A percentile compares a stretch with the other conserved stretches of the same genome.
phyloP scores from a whole-genome alignment of 2,113 vertebrate genomes.

The Micronisus gabar region DNA sequence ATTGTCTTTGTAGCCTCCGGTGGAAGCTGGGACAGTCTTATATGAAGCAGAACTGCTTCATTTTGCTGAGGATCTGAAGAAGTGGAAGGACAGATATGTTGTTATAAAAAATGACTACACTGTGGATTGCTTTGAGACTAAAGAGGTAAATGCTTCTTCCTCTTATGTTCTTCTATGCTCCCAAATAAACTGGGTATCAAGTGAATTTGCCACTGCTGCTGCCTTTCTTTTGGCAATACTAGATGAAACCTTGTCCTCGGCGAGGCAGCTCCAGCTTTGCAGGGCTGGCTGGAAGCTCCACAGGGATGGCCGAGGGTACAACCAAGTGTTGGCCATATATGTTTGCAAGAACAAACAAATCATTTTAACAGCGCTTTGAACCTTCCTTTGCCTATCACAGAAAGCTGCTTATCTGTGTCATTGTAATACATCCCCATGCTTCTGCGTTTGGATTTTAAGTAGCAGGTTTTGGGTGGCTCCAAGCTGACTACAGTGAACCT shows the following conservation, averaged over 20 bases:
- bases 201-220: not conserved
- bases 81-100: conserved; percentile 86
- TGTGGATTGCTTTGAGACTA: conserved; percentile 86
- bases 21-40: conserved; percentile 67
- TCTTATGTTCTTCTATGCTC: fast-evolving
- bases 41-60: conserved; percentile 80
- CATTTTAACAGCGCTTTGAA: not conserved
- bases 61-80: conserved; percentile 82
- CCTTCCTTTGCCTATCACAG: not conserved
- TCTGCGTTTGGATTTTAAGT: not conserved
- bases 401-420: not conserved
- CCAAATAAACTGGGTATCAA: not conserved
- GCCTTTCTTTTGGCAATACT: not conserved
- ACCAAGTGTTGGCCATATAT: not conserved
- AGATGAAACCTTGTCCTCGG: not conserved
- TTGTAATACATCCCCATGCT: not conserved
- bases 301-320: not conserved
- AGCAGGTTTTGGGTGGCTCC: not conserved
- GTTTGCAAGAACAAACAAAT: not conserved
- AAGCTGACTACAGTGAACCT: not conserved
- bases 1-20: conserved; percentile 62
- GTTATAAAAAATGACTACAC: conserved; percentile 85
- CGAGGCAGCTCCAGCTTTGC: not conserved
- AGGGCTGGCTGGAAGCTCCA: not conserved
- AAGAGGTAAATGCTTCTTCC: conserved; percentile 76